Evolutionary conservation across 2,888 invertebrate species (phyloP).

Genomic region (Oscheius onirici): DNA sequence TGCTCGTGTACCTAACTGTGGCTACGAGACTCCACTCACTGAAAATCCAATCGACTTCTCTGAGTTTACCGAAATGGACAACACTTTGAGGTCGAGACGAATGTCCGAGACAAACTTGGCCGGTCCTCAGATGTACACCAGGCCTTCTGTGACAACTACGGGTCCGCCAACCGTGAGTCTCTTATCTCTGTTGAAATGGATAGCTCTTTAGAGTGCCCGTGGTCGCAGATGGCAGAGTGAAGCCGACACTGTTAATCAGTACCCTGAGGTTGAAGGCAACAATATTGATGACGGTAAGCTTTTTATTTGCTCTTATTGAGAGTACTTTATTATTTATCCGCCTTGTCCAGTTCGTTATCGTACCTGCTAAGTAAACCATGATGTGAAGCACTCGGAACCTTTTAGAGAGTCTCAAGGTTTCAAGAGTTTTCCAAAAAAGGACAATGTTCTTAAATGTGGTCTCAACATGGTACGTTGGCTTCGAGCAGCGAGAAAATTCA

Average conservation of each 20-base stretch:
- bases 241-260: constrained; percentile 67
- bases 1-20: constrained; percentile 78
- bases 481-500: no score
- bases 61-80: constrained; percentile 55
- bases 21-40: constrained; percentile 91
- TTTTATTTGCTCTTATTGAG: constrained; percentile 21
- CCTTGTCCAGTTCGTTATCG: no score
- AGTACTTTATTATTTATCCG: no score
- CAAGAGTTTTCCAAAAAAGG: no score
- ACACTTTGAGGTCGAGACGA: constrained; percentile 57
- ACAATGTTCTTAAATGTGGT: no score
- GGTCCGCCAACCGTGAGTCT: neutral
- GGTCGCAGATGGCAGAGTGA: constrained; percentile 67
- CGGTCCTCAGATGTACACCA: constrained; percentile 41
- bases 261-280: constrained; percentile 71
- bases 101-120: constrained; percentile 70
- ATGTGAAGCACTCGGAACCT: no score
- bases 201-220: constrained; percentile 29
- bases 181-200: neutral
- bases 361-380: no score
- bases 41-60: constrained; percentile 76
- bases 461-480: no score
- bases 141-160: constrained; percentile 22
- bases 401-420: no score
- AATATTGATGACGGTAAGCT: constrained; percentile 64